A percentile compares a stretch with the other conserved stretches of the same genome.
Evolutionary conservation across 2,888 invertebrate genomes (phyloP).

Genomic region (Mythimna pallens): DNA sequence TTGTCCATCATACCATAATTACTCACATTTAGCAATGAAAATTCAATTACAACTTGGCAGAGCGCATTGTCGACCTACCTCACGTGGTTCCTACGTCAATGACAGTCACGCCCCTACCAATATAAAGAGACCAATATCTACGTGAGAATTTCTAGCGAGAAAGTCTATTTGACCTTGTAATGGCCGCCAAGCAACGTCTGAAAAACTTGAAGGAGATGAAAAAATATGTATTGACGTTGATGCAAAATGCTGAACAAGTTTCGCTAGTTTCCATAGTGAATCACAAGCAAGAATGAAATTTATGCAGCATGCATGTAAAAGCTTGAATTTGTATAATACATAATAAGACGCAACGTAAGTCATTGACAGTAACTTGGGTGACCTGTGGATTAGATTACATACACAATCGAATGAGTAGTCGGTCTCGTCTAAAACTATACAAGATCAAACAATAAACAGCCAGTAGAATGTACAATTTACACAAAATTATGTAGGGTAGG

Average conservation of each 20-base stretch:
- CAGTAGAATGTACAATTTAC: constrained; percentile 12
- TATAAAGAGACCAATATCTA: constrained; percentile 56
- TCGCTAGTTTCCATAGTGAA: not conserved
- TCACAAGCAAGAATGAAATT: constrained; percentile 3
- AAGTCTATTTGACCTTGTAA: constrained; percentile 43
- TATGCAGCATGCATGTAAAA: constrained; percentile 7
- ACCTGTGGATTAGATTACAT: constrained; percentile 31
- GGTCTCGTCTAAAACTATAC: constrained; percentile 23
- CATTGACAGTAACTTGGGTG: constrained; percentile 55
- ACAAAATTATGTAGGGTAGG: constrained; percentile 23
- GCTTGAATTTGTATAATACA: constrained; percentile 8
- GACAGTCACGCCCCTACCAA: constrained; percentile 65
- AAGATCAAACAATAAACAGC: constrained; percentile 27
- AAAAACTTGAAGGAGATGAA: constrained; percentile 20
- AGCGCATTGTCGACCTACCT: constrained; percentile 76
- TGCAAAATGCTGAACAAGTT: constrained; percentile 2
- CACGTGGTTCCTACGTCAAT: constrained; percentile 75
- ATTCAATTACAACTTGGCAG: constrained; percentile 75
- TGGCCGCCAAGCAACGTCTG: constrained; percentile 2
- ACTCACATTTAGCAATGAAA: constrained; percentile 63
- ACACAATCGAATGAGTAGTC: constrained; percentile 16
- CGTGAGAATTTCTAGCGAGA: constrained; percentile 31
- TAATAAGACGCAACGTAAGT: constrained; percentile 22
- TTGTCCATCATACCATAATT: constrained; percentile 51
- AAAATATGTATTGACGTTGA: not conserved